Conservation (phyloP, 1,140 invertebrate genomes). For the Conopomorpha cramerella region DNA sequence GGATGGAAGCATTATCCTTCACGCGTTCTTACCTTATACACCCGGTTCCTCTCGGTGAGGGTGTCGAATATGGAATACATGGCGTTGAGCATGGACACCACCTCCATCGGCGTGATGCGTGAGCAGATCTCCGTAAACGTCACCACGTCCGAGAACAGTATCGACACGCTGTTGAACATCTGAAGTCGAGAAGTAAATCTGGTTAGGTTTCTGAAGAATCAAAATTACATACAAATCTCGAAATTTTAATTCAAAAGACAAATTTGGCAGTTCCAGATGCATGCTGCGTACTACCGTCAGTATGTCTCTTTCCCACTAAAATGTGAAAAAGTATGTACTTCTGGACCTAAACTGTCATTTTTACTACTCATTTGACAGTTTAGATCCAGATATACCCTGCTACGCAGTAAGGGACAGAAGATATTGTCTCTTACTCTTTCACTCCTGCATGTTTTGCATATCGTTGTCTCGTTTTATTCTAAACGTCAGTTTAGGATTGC, state of each 20-base stretch:
- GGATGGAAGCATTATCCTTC: no score
- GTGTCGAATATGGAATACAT: slow-evolving; percentile 95
- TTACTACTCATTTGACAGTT: no score
- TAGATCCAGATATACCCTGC: no score
- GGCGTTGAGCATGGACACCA: slow-evolving; percentile 94
- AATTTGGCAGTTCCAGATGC: no score
- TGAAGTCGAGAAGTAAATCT: slow-evolving; percentile 34
- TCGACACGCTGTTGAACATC: slow-evolving; percentile 95
- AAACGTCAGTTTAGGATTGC: no score
- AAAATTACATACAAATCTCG: neutral
- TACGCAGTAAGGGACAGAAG: no score
- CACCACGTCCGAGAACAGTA: slow-evolving; percentile 95
- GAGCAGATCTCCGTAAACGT: slow-evolving; percentile 97
- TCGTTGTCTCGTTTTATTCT: no score
- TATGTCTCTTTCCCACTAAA: neutral
- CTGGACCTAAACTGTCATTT: neutral
- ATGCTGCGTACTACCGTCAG: neutral
- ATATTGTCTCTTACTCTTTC: no score
- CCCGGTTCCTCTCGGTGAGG: slow-evolving; percentile 87
- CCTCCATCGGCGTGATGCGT: slow-evolving; percentile 92
- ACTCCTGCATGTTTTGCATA: no score
- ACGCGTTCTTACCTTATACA: slow-evolving; percentile 98
- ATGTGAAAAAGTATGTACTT: neutral
- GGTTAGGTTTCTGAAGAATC: neutral
- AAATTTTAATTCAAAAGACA: no score